Evolutionary conservation across 2,113 vertebrate genomes (phyloP).

Genomic region (Bothrops jararaca): DNA sequence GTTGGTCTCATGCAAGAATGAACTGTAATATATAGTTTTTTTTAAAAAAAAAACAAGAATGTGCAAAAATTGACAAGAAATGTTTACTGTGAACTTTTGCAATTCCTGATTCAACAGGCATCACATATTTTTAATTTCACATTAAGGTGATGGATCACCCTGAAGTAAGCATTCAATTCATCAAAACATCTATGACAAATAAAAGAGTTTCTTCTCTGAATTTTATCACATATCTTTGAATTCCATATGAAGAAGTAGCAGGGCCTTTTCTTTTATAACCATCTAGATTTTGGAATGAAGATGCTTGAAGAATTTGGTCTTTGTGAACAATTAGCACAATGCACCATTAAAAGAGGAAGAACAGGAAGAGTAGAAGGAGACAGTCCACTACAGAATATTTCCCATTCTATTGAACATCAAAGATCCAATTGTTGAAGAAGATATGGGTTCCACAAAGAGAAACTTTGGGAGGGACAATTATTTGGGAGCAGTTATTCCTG

Average conservation of each 20-base stretch:
- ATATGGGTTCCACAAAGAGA: not conserved
- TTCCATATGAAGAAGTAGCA: not conserved
- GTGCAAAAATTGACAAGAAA: not conserved
- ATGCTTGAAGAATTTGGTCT: not conserved
- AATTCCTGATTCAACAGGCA: not conserved
- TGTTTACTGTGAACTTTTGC: not conserved
- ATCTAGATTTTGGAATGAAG: not conserved
- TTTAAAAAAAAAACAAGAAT: not conserved
- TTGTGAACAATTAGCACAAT: not conserved
- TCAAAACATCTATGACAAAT: not conserved
- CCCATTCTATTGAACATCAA: not conserved
- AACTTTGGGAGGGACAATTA: not conserved
- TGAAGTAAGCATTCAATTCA: not conserved
- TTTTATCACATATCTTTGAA: not conserved
- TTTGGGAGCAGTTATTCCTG: not conserved
- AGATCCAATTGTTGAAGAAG: not conserved
- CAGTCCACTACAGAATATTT: not conserved
- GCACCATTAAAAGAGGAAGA: not conserved
- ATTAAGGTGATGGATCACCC: not conserved
- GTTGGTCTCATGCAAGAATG: not conserved
- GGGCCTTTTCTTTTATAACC: not conserved
- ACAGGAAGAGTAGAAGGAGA: not conserved
- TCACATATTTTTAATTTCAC: not conserved
- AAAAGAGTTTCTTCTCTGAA: not conserved
- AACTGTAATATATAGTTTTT: not conserved